phyloP scores from a whole-genome alignment of 1,140 invertebrate genomes.

The Drosophila pandora region DNA sequence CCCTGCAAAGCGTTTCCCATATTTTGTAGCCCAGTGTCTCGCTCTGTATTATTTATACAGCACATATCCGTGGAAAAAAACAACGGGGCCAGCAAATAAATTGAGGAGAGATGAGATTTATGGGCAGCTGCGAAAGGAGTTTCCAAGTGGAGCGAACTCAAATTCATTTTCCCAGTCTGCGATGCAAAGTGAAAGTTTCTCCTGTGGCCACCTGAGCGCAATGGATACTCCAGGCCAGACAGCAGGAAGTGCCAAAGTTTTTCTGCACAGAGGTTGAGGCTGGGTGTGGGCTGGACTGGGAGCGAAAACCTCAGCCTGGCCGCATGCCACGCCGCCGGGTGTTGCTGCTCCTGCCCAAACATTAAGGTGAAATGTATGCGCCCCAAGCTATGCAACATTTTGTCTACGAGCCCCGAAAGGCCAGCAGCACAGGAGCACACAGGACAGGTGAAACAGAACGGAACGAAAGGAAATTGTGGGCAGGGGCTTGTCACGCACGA shows the following conservation, averaged over 20 bases:
- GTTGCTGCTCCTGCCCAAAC: conserved; percentile 21
- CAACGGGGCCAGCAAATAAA: conserved; percentile 21
- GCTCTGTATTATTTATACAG: conserved; percentile 35
- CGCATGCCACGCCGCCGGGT: conserved; percentile 12
- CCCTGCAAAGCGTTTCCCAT: conserved; percentile 54
- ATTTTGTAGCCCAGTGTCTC: conserved; percentile 31
- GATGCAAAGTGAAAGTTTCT: conserved; percentile 37
- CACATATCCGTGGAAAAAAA: conserved; percentile 1
- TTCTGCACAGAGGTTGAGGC: neutral
- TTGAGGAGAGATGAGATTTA: conserved; percentile 34
- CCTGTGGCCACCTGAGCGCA: conserved; percentile 20
- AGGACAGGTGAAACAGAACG: conserved; percentile 8
- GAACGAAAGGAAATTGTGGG: conserved; percentile 20
- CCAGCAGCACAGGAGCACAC: neutral
- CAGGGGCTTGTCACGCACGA: conserved; percentile 45
- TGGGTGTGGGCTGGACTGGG: neutral
- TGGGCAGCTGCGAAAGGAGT: conserved; percentile 32
- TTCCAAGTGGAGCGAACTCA: conserved; percentile 28
- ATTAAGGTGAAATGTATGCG: conserved; percentile 61
- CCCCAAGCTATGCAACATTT: conserved; percentile 53
- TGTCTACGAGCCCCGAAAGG: conserved; percentile 24
- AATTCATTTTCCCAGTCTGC: conserved; percentile 26
- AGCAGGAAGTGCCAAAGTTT: conserved; percentile 9
- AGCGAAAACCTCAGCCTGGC: neutral
- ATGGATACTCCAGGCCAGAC: neutral